Evolutionary conservation across 2,888 invertebrate genomes (phyloP).

Genomic region (Amiota communis): DNA sequence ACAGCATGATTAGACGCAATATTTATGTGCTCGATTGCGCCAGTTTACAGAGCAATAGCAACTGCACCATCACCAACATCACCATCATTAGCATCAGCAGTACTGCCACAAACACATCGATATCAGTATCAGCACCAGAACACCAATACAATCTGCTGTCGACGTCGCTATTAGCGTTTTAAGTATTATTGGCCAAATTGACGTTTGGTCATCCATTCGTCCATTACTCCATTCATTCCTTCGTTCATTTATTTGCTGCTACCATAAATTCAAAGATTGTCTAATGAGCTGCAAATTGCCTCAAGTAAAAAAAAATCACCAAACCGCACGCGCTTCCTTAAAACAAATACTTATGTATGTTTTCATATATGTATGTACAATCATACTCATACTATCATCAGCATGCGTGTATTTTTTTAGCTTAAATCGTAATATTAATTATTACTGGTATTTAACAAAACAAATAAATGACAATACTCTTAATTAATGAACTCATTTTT

Average conservation of each 20-base stretch:
- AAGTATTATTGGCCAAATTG: slow-evolving; percentile 30
- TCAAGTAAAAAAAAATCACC: background rate
- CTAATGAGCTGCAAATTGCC: slow-evolving; percentile 29
- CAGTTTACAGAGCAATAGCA: slow-evolving; percentile 1
- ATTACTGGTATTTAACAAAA: too few relatives aligned
- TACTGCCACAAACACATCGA: background rate
- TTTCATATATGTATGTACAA: too few relatives aligned
- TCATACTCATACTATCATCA: too few relatives aligned
- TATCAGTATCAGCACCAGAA: background rate
- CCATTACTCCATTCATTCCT: slow-evolving; percentile 2
- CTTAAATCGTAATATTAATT: too few relatives aligned
- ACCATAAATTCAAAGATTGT: slow-evolving; percentile 22
- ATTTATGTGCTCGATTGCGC: slow-evolving; percentile 36
- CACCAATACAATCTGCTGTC: background rate
- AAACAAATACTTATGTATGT: too few relatives aligned
- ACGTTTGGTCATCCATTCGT: background rate
- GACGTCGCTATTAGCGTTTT: slow-evolving; percentile 18
- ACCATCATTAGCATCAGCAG: background rate
- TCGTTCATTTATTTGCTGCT: slow-evolving; percentile 10
- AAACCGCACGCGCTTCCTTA: too few relatives aligned
- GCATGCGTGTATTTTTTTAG: too few relatives aligned
- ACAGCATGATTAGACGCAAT: slow-evolving; percentile 43
- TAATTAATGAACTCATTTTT: too few relatives aligned
- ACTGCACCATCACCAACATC: background rate
- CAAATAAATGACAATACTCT: too few relatives aligned